A percentile compares a stretch with the other conserved stretches of the same genome.
Evolutionary conservation across 2,797 vertebrate genomes (phyloP).

Genomic region (Phrynocephalus forsythii): DNA sequence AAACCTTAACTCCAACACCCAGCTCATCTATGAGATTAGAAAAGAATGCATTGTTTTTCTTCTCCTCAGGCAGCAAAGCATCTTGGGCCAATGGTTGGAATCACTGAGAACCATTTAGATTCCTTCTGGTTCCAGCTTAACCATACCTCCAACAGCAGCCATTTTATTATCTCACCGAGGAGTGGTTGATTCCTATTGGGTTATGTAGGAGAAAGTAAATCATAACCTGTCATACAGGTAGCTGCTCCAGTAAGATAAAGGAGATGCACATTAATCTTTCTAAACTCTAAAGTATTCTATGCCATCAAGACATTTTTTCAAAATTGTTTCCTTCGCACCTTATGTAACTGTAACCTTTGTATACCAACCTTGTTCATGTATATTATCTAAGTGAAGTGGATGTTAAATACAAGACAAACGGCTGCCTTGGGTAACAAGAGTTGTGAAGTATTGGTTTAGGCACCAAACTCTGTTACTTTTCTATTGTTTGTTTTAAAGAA

Average conservation of each 20-base stretch:
- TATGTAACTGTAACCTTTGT: conserved; percentile 33
- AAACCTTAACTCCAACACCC: too few species aligned
- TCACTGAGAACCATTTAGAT: background rate
- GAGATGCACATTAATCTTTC: conserved; percentile 28
- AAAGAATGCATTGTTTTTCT: background rate
- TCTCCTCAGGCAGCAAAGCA: background rate
- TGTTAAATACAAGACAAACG: conserved; percentile 31
- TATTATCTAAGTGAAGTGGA: conserved; percentile 20
- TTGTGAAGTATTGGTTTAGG: conserved; percentile 6
- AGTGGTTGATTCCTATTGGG: conserved; percentile 12
- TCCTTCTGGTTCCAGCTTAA: background rate
- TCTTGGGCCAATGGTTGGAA: background rate
- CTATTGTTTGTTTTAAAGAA: background rate
- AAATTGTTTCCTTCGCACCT: conserved; percentile 37
- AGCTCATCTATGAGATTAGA: too few species aligned
- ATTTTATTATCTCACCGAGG: background rate
- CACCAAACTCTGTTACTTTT: conserved; percentile 9
- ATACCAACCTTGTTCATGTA: conserved; percentile 30
- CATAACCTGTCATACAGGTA: conserved; percentile 21
- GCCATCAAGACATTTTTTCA: conserved; percentile 31
- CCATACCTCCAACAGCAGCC: background rate
- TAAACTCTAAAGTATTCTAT: conserved; percentile 10
- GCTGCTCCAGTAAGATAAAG: conserved; percentile 21
- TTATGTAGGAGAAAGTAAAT: conserved; percentile 8
- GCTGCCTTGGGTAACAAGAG: conserved; percentile 20